Base-by-base conservation (phyloP, 2,113 vertebrate genomes). In the Tricholaema leucomelas region DNA sequence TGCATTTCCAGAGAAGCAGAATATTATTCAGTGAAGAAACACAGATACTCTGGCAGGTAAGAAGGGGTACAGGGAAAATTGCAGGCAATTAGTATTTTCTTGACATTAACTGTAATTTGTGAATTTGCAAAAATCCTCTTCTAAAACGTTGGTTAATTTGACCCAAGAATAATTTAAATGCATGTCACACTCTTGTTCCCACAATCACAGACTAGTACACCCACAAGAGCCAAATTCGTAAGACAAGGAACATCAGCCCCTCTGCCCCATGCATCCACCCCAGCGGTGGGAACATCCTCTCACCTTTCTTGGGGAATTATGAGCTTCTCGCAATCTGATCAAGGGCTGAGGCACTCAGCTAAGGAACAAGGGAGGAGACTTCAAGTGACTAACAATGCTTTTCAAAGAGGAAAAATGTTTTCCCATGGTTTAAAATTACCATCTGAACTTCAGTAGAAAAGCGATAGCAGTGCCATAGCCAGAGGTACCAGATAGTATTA, bases 401-500 rank as follows among this genome's bases (percentile, higher is more conserved):
- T 65, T 93, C 82, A 95, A 93, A 95, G 90, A 72, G 75, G 54
- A 90, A 87, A 93, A 71, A 54, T 38, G 79, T 80, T 95, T 96
- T 96, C 94, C 92, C 94, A 94, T 69, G 96, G 96, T 96, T 94
- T 96, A 95, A 90, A 91, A 82, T 95, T 95, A 96, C 96, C 56
- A 1, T 25, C 81, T 92, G 91, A 94, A 95, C 87, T 75, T 87
- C 2, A 82, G 90, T 4, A 78, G 94, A 87, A 96, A 95, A 91
- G 42, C 0, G 3, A 74, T 80, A 74, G 84, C 0, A 2, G 74
- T 56, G 56, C 40, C 2, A 2, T 7, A 76, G 77, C 58, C 87
- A 87, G 81, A 78, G 75, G 81, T 30, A 77, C 8, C 52, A 21
- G 84, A 74, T 8, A 77, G 82, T 38, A 59, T 88, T 93, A 77